Base-by-base conservation (phyloP, 2,113 vertebrate genomes). In the Oryzias javanicus region DNA sequence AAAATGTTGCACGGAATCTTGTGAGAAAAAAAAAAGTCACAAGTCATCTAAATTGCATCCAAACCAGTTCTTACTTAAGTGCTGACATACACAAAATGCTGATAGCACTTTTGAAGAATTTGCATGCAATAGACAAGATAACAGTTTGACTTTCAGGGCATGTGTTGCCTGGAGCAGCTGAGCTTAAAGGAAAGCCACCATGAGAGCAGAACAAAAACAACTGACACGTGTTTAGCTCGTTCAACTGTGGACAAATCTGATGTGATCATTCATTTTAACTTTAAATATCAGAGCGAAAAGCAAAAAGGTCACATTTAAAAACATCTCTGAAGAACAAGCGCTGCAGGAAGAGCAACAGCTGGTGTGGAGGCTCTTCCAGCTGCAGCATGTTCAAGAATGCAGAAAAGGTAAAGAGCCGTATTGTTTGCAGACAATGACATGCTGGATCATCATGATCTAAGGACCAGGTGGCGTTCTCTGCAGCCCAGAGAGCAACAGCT, bases 401-500 rank as follows among this genome's bases (percentile, higher is more conserved):
- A 35, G 51, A 56, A 35, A 60, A 58, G 57, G 6, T 47, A 53
- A 44, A 13, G 59, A 74, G 46, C 29, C 25, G 15, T 35, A 70
- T 58, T 73, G 68, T 74, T 63, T 42, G 52, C 27, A 20, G 41
- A 54, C 46, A 44, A 67, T 54, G 64, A 57, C 67, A 42, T 1
- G 45, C 45, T 25, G 55, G 60, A 63, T 67, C 67, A 3, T 46
- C 16, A 0, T 49, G 49, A 65, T 72, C 72, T 51, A 3, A 60
- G 35, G 61, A 80, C 71, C 72, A 79, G 64, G 74, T 79, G 79
- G 67, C 14, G 13, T 53, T 44, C 44, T 27, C 44, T 54, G 20
- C 24, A 53, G 51, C 45, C 45, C 50, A 12, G 56, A 67, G 63
- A 40, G 55, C 56, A 66, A 80, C 74, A 79, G 75, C 74, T 77